Conservation (phyloP, 2,797 vertebrate genomes). For the Rachycentron canadum region DNA sequence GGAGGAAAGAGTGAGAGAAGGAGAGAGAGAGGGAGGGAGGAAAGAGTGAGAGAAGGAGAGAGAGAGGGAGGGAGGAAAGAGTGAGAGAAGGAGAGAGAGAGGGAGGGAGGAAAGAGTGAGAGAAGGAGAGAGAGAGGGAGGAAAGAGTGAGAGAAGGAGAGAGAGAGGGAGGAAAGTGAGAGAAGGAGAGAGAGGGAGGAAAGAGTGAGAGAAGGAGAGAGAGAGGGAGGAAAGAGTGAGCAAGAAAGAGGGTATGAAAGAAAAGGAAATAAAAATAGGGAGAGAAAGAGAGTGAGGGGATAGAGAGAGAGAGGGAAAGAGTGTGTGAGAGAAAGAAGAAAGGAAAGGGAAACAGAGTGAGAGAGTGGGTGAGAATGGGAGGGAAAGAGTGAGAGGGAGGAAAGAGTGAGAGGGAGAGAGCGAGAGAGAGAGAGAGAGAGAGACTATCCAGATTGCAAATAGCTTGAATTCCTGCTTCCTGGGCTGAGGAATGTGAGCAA, state of each 20-base stretch:
- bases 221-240: slow-evolving; percentile 19
- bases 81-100: too few species aligned
- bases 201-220: slow-evolving; percentile 2
- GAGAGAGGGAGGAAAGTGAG: slow-evolving; percentile 34
- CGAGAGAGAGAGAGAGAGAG: slow-evolving; percentile 21
- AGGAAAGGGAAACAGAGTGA: slow-evolving; percentile 21
- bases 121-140: background rate
- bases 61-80: background rate
- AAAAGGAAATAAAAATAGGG: too few species aligned
- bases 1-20: background rate
- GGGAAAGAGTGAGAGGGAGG: slow-evolving; percentile 21
- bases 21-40: slow-evolving; percentile 3
- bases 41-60: slow-evolving; percentile 22
- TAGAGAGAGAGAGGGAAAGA: slow-evolving; percentile 24
- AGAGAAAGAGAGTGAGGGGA: too few species aligned
- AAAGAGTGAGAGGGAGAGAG: slow-evolving; percentile 5
- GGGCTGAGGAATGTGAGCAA: slow-evolving; percentile 77
- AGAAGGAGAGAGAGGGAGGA: slow-evolving; percentile 20
- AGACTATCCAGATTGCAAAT: slow-evolving; percentile 74
- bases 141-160: too few species aligned
- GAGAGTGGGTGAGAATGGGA: slow-evolving; percentile 23
- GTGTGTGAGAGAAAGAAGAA: slow-evolving; percentile 24
- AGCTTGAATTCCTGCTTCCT: slow-evolving; percentile 82
- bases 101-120: slow-evolving; percentile 14
- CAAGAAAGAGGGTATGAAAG: too few species aligned